phyloP scores from a whole-genome alignment of 2,888 invertebrate species.

The Drosophila tripunctata region DNA sequence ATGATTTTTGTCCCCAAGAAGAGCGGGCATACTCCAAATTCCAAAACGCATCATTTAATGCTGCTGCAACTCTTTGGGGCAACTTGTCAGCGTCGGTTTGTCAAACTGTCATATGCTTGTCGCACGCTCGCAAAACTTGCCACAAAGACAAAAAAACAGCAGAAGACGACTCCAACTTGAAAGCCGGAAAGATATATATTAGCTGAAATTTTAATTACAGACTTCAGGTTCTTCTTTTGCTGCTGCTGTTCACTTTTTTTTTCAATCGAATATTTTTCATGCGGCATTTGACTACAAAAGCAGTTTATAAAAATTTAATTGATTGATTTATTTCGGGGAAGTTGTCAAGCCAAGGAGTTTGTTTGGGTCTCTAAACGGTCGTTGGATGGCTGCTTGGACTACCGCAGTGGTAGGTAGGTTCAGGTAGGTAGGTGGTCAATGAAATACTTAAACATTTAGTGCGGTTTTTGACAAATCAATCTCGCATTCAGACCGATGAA shows the following conservation, averaged over 20 bases:
- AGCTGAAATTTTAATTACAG: constrained; percentile 84
- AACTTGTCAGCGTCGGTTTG: constrained; percentile 71
- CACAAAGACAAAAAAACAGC: constrained; percentile 4
- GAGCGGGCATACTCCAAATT: constrained; percentile 75
- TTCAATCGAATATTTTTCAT: constrained; percentile 57
- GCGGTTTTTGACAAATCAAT: constrained; percentile 75
- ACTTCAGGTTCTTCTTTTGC: constrained; percentile 21
- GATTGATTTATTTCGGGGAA: constrained; percentile 84
- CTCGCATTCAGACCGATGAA: constrained; percentile 21
- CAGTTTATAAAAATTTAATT: constrained; percentile 83
- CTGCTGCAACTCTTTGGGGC: constrained; percentile 12
- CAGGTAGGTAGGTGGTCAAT: constrained; percentile 73
- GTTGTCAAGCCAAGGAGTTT: constrained; percentile 36
- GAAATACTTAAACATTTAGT: constrained; percentile 55
- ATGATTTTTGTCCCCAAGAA: constrained; percentile 81
- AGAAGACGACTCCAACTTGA: not conserved
- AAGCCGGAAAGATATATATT: constrained; percentile 73
- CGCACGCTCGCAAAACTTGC: constrained; percentile 57
- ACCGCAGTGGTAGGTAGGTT: constrained; percentile 41
- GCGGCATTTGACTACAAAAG: constrained; percentile 38
- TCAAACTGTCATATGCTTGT: constrained; percentile 84
- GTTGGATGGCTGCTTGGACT: not conserved
- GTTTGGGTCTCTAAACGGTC: not conserved
- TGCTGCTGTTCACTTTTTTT: constrained; percentile 21
- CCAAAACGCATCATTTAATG: constrained; percentile 75